Percentiles rank a stretch among this genome's conserved stretches.
Evolutionary conservation across 37 sponge, comb jelly and placozoan species (phyloP).

Genomic region (Dysidea cf. avara): DNA sequence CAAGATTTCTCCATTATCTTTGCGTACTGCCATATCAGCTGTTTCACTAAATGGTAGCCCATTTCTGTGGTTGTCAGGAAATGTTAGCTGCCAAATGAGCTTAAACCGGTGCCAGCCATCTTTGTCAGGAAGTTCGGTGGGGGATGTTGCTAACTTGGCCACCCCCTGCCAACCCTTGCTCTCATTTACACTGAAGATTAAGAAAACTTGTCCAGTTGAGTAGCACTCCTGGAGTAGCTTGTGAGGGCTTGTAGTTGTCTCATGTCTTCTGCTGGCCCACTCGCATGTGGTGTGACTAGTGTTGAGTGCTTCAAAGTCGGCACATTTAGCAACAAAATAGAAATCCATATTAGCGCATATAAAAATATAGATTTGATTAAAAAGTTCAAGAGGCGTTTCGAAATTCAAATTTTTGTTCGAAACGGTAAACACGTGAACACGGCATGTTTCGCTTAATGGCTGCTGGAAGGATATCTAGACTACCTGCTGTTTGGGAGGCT

Average conservation of each 20-base stretch:
- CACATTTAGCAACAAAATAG: conserved; percentile 30
- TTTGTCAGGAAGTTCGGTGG: background rate
- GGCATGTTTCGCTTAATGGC: no score
- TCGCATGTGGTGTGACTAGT: background rate
- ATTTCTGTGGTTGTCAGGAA: conserved; percentile 5
- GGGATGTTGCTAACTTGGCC: conserved; percentile 3
- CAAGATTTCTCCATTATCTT: background rate
- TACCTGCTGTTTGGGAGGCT: no score
- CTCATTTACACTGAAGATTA: conserved; percentile 22
- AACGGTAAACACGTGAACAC: no score
- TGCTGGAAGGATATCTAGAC: no score
- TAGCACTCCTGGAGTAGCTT: background rate
- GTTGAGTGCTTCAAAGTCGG: background rate
- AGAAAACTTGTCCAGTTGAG: background rate
- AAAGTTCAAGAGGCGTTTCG: no score
- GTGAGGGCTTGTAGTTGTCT: conserved; percentile 2
- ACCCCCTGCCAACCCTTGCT: conserved; percentile 25
- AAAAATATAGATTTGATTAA: no score
- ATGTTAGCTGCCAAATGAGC: conserved; percentile 4
- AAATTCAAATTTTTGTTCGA: no score
- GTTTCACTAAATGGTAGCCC: conserved; percentile 12
- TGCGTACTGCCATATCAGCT: background rate
- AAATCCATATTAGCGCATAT: no score
- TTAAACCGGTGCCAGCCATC: conserved; percentile 10
- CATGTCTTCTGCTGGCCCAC: conserved; percentile 11